Evolutionary conservation across 2,888 invertebrate genomes (phyloP).

Genomic region (Altica lythri): DNA sequence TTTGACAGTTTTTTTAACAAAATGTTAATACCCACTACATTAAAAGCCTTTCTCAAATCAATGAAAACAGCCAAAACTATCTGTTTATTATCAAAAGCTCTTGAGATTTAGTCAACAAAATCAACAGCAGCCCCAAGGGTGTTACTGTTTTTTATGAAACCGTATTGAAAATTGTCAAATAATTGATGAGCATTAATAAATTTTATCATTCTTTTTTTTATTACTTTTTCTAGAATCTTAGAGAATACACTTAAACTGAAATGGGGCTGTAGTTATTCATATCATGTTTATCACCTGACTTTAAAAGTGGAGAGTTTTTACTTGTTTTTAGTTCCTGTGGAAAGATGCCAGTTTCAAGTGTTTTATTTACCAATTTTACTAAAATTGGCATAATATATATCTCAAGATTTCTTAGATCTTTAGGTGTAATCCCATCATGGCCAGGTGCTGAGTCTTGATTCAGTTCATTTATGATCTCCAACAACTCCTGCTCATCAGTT

Average conservation of each 20-base stretch:
- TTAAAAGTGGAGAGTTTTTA: neutral
- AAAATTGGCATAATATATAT: neutral
- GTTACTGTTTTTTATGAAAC: constrained; percentile 19
- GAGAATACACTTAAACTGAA: constrained; percentile 13
- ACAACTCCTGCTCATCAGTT: neutral
- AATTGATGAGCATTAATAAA: constrained; percentile 11
- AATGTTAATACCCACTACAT: constrained; percentile 21
- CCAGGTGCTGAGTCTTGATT: neutral
- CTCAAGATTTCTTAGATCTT: neutral
- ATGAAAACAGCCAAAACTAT: constrained; percentile 18
- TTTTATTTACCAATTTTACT: neutral
- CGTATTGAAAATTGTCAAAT: constrained; percentile 14
- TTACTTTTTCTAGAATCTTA: constrained; percentile 14
- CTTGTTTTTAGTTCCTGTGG: neutral
- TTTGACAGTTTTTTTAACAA: constrained; percentile 20
- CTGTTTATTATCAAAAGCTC: constrained; percentile 17
- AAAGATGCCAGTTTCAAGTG: neutral
- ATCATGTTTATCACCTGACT: neutral
- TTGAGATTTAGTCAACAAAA: constrained; percentile 18
- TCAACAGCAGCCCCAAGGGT: constrained; percentile 14
- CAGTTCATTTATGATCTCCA: neutral
- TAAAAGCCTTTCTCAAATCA: constrained; percentile 26
- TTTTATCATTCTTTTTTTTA: constrained; percentile 17
- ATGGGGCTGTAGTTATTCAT: constrained; percentile 20
- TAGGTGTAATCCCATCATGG: neutral